These are phyloP conservation scores for Pomacea maculata DNA, from an alignment of 1,140 invertebrate genomes.

Conservation along the genomic window DNA sequence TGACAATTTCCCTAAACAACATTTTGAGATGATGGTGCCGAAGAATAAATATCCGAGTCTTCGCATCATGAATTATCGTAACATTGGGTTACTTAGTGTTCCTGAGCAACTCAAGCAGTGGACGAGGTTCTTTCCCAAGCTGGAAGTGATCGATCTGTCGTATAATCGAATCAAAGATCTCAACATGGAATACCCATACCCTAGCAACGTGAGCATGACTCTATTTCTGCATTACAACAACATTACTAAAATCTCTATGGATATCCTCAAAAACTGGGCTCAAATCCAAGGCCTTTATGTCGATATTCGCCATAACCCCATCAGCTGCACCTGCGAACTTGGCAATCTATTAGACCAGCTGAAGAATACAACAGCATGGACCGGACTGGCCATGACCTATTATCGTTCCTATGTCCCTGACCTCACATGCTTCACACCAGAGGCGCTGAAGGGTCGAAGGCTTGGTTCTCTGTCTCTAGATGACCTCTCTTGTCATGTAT, in stretches of 20 bases:
- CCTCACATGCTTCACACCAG: conserved; percentile 10
- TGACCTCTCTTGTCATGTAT: conserved; percentile 1
- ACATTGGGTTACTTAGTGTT: neutral
- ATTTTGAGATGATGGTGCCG: conserved; percentile 23
- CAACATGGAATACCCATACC: neutral
- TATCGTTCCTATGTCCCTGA: neutral
- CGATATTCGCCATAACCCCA: conserved; percentile 25
- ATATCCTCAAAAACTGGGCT: conserved; percentile 21
- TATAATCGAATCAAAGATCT: conserved; percentile 22
- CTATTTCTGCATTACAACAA: conserved; percentile 27
- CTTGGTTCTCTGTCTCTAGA: neutral
- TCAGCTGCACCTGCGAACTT: conserved; percentile 24
- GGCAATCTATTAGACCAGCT: neutral
- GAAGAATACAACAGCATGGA: conserved; percentile 3
- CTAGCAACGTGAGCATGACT: neutral
- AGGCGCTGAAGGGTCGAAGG: neutral
- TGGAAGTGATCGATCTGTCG: conserved; percentile 23
- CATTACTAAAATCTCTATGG: conserved; percentile 17
- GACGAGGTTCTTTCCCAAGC: conserved; percentile 9
- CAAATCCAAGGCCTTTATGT: conserved; percentile 11
- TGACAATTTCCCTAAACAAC: neutral
- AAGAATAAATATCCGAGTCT: conserved; percentile 14
- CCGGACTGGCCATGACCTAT: neutral
- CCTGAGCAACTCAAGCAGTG: conserved; percentile 19
- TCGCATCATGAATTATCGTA: conserved; percentile 24